These are phyloP conservation scores for Gulo gulo DNA, from an alignment of 2,113 vertebrate genomes.

Conservation along the genomic window DNA sequence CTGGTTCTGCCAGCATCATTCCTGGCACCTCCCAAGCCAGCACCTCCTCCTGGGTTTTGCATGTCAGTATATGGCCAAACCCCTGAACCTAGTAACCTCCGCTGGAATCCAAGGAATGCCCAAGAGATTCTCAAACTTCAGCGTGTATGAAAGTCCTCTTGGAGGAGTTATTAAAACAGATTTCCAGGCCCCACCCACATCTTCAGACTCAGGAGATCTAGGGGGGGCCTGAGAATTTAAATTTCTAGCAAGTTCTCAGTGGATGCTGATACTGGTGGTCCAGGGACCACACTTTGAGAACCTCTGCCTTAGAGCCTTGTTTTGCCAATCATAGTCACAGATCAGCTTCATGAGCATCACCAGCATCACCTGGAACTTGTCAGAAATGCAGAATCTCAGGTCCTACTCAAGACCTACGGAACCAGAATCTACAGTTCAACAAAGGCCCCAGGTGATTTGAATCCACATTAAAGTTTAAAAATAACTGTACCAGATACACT, in stretches of 20 bases:
- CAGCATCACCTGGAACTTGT: neutral
- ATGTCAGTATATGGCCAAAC: neutral
- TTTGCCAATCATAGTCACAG: neutral
- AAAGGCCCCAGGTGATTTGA: neutral
- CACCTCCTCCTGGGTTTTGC: neutral
- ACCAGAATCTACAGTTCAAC: neutral
- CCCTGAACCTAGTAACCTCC: neutral
- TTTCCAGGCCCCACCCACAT: neutral
- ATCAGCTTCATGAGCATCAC: neutral
- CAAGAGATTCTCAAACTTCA: neutral
- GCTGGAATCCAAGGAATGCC: neutral
- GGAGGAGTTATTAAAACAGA: neutral
- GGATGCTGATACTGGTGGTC: neutral
- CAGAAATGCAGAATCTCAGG: neutral
- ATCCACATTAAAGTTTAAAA: neutral
- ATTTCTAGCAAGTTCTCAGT: neutral
- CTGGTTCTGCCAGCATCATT: neutral
- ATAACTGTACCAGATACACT: neutral
- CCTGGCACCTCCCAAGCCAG: neutral
- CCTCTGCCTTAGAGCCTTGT: neutral
- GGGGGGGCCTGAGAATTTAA: neutral
- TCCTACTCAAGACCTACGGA: neutral
- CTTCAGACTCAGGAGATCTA: neutral
- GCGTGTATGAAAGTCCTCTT: accelerated
- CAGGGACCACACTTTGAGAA: neutral